Percentiles rank a stretch among this genome's conserved stretches.
These are phyloP conservation scores for Megaceryle torquata DNA, from an alignment of 2,113 vertebrate genomes.

Conservation along the genomic window DNA sequence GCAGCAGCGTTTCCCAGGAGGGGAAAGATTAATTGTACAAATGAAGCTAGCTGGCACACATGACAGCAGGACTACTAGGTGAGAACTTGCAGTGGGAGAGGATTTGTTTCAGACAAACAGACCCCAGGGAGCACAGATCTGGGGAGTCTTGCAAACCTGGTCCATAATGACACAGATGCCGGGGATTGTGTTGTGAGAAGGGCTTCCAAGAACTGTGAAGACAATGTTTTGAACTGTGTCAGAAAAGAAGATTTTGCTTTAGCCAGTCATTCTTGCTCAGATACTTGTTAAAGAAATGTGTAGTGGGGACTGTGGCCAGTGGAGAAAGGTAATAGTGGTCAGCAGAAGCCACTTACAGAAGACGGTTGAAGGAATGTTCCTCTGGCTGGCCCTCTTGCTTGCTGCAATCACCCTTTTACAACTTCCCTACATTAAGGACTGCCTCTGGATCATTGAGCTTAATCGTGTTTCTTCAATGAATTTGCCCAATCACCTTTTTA, in stretches of 20 bases:
- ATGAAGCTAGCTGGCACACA: not conserved
- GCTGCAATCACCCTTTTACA: not conserved
- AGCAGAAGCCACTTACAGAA: not conserved
- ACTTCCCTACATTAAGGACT: not conserved
- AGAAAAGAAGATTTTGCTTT: not conserved
- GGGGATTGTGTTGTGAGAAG: not conserved
- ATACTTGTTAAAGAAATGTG: not conserved
- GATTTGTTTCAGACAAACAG: accelerated
- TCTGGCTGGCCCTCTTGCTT: not conserved
- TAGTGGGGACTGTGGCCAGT: not conserved
- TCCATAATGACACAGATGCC: not conserved
- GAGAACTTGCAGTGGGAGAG: not conserved
- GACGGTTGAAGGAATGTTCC: not conserved
- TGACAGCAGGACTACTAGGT: not conserved
- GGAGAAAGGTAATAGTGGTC: not conserved
- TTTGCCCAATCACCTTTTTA: not conserved
- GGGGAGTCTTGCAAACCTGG: not conserved
- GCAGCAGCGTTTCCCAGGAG: not conserved
- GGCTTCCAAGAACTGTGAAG: not conserved
- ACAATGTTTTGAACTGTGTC: not conserved
- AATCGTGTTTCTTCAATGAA: not conserved
- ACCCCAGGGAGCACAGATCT: not conserved
- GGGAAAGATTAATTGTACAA: not conserved
- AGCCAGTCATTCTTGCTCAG: not conserved
- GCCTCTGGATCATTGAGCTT: not conserved